A percentile compares a stretch with the other conserved stretches of the same genome.
These are phyloP conservation scores for Styela plicata DNA, from an alignment of 23 tunicate species.

Conservation along the genomic window DNA sequence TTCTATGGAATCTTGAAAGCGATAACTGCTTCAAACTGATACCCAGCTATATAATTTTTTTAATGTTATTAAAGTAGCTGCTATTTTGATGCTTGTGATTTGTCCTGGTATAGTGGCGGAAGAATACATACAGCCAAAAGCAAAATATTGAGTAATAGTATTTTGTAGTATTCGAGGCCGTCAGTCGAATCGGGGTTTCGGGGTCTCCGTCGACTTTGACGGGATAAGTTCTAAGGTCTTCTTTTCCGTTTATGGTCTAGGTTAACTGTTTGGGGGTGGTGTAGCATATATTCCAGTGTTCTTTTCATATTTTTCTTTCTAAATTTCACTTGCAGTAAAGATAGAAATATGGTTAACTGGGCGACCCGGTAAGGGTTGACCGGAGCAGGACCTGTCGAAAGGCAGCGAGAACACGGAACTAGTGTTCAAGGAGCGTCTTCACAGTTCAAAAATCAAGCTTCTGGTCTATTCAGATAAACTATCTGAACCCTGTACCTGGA, in stretches of 20 bases:
- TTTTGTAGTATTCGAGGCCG: background rate
- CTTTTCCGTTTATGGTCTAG: too few species aligned
- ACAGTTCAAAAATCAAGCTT: background rate
- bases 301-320: background rate
- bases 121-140: background rate
- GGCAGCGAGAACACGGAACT: conserved; percentile 26
- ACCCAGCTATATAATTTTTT: too few species aligned
- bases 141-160: conserved; percentile 24
- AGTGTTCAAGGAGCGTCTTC: conserved; percentile 29
- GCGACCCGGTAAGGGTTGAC: conserved; percentile 35
- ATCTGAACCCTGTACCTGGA: background rate
- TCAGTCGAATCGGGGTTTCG: background rate
- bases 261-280: conserved; percentile 1
- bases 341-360: conserved; percentile 15
- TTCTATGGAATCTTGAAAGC: too few species aligned
- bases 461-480: conserved; percentile 11
- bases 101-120: too few species aligned
- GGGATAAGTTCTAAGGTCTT: too few species aligned
- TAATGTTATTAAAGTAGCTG: too few species aligned
- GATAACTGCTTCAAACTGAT: too few species aligned
- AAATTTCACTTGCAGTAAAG: background rate
- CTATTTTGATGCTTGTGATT: too few species aligned
- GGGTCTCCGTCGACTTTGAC: too few species aligned
- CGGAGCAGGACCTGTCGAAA: conserved; percentile 4
- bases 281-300: background rate